Base-by-base conservation (phyloP, 2,888 invertebrate species). In the Cryptocephalus moraei region DNA sequence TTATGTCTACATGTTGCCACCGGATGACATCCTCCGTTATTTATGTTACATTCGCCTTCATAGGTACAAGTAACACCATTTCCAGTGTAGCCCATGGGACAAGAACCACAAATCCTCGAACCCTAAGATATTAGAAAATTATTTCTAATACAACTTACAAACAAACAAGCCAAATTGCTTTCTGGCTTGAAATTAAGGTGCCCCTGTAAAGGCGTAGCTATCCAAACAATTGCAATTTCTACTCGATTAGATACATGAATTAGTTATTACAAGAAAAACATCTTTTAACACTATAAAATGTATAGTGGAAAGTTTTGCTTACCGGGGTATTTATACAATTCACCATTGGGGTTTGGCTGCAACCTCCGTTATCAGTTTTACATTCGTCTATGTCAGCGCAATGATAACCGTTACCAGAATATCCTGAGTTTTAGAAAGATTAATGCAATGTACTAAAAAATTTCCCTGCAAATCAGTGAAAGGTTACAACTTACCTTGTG, bases 351-450 rank as follows among this genome's bases (percentile, higher is more conserved):
- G 75, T 73, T 1, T 73, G 65, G 56, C 91, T 94, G 67, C 97
- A 97, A 4, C 95, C 95, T 1, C 95, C 94, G 63, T 91, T 88
- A 57, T 84, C 80, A 0, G 73, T 68, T 11, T 75, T 70, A 66
- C 97, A 97, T 71, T 97, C 96, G 64, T 97, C 82, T 44, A 95
- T 78, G 65, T 97, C 96, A 2, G 73, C 73, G 64, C 97, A 97
- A 39, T 77, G 78, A 61, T 81, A 82, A 1, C 95, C 95, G 69
- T 91, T 90, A 32, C 95, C 95, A 45, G 82, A 80, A 60, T 84
- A 91, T 3, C 95, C 91, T 74, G 60, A 12, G 60, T 53, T 11
- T 31, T 12, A 12, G 9, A 42, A 10, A n/a, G 4, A 40, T 43
- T 41, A 36, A 41, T 1, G 46, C 33, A 31, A 39, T 45, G 2